Evolutionary conservation across 2,797 vertebrate genomes (phyloP), one percentile per base, ranked within the genome.

Genomic region (Sciaenops ocellatus): DNA sequence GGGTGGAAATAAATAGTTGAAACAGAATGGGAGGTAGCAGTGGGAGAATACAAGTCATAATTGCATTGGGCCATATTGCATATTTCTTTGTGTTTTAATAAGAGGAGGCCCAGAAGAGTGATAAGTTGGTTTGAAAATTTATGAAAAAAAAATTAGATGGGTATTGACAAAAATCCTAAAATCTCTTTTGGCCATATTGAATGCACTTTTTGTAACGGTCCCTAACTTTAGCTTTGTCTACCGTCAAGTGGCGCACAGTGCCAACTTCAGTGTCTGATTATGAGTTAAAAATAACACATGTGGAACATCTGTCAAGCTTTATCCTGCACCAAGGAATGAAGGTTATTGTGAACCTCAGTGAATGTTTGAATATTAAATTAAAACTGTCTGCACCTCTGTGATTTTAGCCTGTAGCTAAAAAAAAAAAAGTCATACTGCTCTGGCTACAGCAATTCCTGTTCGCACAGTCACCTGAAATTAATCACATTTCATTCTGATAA

Each of bases 41-140:
- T 20, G 42, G 30, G 69, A 62, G 48, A 46, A 54, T 13, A 20
- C 17, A 62, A 44, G 18, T 57, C 17, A n/a, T 63, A 69, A 56
- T 34, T 50, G 52, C 24, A 44, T 26, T 26, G 46, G 34, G 38
- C n/a, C 46, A 51, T 34, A 3, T 22, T 38, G n/a, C 5, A 4
- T 54, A 4, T 46, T 28, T 50, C 51, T 65, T 20, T 56, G 13
- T 57, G 22, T 50, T 4, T 3, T 38, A 47, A 56, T 48, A 13
- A 22, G 44, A 56, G 17, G 15, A 54, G 18, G 11, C n/a, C 47
- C 54, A 34, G 20, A 42, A 30, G 28, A 60, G 10, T 22, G 20
- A 48, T 22, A 41, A 24, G 10, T 9, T 34, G 18, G 11, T 46
- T 42, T 34, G 9, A 57, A 50, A 44, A 30, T 51, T 10, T 34